phyloP scores from a whole-genome alignment of 1,140 invertebrate genomes.

The Zophobas morio region DNA sequence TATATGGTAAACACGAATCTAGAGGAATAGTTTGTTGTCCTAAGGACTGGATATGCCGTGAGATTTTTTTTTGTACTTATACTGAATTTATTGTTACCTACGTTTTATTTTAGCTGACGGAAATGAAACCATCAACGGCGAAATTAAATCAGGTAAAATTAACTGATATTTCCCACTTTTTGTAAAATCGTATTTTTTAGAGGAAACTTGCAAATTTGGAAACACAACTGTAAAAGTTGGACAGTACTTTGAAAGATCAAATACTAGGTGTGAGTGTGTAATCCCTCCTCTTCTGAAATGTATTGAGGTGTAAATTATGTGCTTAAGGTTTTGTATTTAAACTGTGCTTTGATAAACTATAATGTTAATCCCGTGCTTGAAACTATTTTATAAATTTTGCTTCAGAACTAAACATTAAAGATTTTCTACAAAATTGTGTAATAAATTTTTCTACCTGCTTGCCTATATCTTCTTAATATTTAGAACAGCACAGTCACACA shows the following conservation, averaged over 20 bases:
- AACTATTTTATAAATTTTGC: background rate
- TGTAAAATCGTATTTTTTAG: background rate
- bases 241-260: background rate
- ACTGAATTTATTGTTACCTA: background rate
- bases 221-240: slow-evolving; percentile 4
- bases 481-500: no score
- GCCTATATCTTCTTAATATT: no score
- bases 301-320: background rate
- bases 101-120: slow-evolving; percentile 20
- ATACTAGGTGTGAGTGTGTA: slow-evolving; percentile 16
- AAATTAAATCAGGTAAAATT: background rate
- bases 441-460: no score
- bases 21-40: slow-evolving; percentile 52
- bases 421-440: no score
- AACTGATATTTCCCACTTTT: background rate
- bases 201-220: slow-evolving; percentile 6
- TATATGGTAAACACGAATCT: slow-evolving; percentile 1
- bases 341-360: background rate
- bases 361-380: background rate
- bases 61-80: background rate
- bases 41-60: slow-evolving; percentile 52
- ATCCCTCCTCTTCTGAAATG: slow-evolving; percentile 12
- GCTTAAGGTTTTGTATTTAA: no score
- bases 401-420: background rate
- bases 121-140: slow-evolving; percentile 1